Percentiles rank a stretch among this genome's conserved stretches.
Conservation (phyloP, 2,797 vertebrate genomes). For the Eurystomus glaucurus region DNA sequence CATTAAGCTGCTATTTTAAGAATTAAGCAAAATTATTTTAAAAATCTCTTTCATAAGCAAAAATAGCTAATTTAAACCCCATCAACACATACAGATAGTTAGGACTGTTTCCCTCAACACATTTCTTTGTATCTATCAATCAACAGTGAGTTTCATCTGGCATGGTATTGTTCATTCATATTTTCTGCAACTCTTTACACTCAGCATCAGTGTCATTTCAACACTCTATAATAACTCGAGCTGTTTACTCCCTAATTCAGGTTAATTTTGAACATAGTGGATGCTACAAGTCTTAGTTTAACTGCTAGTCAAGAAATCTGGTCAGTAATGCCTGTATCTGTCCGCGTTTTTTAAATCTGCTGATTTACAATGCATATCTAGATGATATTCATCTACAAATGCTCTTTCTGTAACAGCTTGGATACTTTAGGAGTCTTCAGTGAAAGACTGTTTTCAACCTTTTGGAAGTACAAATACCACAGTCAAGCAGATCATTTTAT, state of each 20-base stretch:
- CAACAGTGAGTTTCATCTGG: neutral
- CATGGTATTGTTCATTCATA: neutral
- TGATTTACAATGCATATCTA: neutral
- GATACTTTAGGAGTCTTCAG: neutral
- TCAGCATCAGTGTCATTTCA: neutral
- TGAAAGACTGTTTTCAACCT: neutral
- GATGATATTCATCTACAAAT: neutral
- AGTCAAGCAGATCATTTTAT: constrained; percentile 1
- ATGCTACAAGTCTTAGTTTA: neutral
- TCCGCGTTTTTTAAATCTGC: neutral
- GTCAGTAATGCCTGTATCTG: neutral
- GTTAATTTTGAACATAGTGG: neutral
- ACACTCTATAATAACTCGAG: neutral
- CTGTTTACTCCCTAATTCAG: neutral
- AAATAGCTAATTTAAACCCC: neutral
- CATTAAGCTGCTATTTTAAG: neutral
- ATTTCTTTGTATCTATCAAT: neutral
- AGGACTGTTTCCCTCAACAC: neutral
- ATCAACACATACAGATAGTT: neutral
- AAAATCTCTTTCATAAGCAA: neutral
- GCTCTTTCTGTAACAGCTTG: neutral
- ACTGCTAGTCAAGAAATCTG: neutral
- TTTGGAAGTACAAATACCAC: neutral
- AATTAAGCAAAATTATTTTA: fast-evolving
- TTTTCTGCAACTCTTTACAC: neutral